Base-by-base conservation (phyloP, 1,140 invertebrate genomes). In the Littorina saxatilis region DNA sequence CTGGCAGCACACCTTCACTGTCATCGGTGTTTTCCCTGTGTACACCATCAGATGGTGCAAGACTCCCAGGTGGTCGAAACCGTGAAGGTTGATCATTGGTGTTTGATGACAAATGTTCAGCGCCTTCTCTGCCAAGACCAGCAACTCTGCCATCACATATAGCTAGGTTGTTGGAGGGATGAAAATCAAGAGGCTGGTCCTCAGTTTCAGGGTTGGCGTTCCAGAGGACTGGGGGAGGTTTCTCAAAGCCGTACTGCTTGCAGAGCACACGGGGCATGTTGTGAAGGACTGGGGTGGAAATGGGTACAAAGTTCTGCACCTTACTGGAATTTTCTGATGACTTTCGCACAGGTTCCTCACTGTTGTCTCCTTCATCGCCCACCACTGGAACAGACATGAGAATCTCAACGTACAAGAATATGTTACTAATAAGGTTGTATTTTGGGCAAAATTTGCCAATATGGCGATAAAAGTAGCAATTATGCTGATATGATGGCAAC, bases 141-240 rank as follows among this genome's bases (percentile, higher is more conserved):
- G n/a, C n/a, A n/a, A n/a, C 43, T 35, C 7, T 29, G 15, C 23
- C 17, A 15, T 32, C 29, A n/a, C 47, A 52, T 35, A 43, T 35
- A 43, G 76, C 35, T 5, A 58, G 76, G 2, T 35, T 39, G 0
- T 5, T 77, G 29, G 58, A 63, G n/a, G 39, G 29, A 61, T 17
- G 40, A 80, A 87, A 87, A 2, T 72, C 17, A 0, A 87, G 81
- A 50, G 86, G 85, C 63, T 83, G 39, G 80, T 87, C 85, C 40
- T 87, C 58, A 7, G 79, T 55, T n/a, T 80, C 78, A 17, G 35
- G 66, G 61, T 83, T 80, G 23, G 73, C 39, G 32, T 80, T 80
- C 43, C 17, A 27, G 35, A 47, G 27, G 5, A 81, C 37, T 35
- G 61, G 40, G 3, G 39, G n/a, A 20, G 35, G 47, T 35, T 79